Conservation (phyloP, 2,888 invertebrate species). For the Heteropelma amictum region DNA sequence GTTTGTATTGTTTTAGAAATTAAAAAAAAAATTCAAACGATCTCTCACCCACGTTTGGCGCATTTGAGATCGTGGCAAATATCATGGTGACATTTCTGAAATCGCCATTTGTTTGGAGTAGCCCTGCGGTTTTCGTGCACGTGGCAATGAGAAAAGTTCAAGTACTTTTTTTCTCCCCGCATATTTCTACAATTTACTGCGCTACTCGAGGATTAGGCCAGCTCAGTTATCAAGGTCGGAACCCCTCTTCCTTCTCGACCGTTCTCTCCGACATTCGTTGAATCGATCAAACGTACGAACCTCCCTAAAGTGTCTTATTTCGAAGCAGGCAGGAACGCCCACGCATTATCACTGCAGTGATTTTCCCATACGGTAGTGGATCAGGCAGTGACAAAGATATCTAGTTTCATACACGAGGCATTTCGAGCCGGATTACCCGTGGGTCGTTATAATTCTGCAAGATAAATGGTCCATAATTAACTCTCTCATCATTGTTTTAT, state of each 20-base stretch:
- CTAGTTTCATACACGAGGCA: neutral
- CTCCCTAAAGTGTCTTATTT: neutral
- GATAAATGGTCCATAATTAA: neutral
- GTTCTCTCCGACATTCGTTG: neutral
- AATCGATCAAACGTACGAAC: conserved; percentile 19
- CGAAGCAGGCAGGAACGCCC: neutral
- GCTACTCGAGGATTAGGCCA: neutral
- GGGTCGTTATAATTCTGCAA: neutral
- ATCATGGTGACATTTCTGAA: too few species aligned
- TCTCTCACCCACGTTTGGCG: too few species aligned
- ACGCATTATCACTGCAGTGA: neutral
- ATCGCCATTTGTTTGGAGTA: neutral
- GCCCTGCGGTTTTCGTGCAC: neutral
- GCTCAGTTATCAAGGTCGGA: neutral
- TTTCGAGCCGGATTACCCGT: neutral
- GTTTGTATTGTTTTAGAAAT: too few species aligned
- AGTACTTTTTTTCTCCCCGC: neutral
- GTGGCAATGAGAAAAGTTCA: neutral
- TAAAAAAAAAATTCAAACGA: too few species aligned
- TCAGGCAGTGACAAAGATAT: conserved; percentile 1
- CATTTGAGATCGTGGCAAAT: too few species aligned
- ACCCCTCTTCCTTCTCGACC: neutral
- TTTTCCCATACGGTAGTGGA: neutral
- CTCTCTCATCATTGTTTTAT: neutral
- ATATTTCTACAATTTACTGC: neutral